A percentile compares a stretch with the other conserved stretches of the same genome.
Evolutionary conservation across 2,797 vertebrate species (phyloP).

Genomic region (Eulemur coronatus): DNA sequence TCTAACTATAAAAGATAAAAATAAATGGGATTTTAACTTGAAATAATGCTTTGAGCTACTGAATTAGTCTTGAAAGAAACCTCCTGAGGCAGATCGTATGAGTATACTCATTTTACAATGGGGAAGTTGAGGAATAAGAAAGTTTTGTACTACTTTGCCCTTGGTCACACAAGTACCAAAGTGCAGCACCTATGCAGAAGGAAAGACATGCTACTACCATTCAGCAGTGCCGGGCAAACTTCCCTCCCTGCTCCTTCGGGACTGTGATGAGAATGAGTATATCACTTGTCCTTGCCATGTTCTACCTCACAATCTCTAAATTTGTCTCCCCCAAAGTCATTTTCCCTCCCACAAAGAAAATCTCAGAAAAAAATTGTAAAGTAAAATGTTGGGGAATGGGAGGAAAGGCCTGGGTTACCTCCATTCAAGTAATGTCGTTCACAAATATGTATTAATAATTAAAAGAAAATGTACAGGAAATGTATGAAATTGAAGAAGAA

Average conservation of each 20-base stretch:
- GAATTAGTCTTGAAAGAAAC: background rate
- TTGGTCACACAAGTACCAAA: background rate
- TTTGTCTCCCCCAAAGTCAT: background rate
- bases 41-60: background rate
- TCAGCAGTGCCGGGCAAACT: background rate
- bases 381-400: background rate
- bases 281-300: background rate
- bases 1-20: background rate
- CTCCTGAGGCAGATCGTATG: background rate
- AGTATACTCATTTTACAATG: background rate
- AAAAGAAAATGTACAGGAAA: background rate
- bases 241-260: too few species aligned
- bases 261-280: fast-evolving
- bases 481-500: background rate
- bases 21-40: background rate
- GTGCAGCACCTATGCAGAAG: fast-evolving
- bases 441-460: background rate
- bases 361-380: background rate
- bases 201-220: background rate
- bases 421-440: background rate
- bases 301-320: background rate
- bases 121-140: background rate
- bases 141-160: fast-evolving
- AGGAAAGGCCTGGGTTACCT: fast-evolving
- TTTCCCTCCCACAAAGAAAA: background rate